These are phyloP conservation scores for Drosophila borborema DNA, from an alignment of 2,888 invertebrate genomes.

Conservation along the genomic window DNA sequence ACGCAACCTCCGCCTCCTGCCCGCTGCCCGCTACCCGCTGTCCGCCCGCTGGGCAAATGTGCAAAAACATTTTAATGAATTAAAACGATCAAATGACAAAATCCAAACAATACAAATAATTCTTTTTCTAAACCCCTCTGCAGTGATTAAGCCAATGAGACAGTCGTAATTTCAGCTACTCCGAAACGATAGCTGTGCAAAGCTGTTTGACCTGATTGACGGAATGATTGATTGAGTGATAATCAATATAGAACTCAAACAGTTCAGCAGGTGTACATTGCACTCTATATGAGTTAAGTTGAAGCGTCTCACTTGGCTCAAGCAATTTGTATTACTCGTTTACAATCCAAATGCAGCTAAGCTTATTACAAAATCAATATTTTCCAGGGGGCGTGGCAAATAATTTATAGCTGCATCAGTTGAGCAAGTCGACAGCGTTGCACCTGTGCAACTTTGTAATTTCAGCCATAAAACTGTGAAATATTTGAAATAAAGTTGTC, in stretches of 20 bases:
- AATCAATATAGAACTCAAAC: background rate
- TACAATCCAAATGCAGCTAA: background rate
- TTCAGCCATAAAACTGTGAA: background rate
- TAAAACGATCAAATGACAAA: conserved; percentile 56
- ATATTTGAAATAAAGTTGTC: background rate
- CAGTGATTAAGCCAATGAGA: conserved; percentile 33
- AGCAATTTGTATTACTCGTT: background rate
- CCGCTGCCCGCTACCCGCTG: background rate
- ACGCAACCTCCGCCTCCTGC: background rate
- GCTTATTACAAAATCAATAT: background rate
- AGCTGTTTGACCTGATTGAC: conserved; percentile 6
- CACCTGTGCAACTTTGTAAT: background rate
- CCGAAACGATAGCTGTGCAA: background rate
- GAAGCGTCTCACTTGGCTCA: background rate
- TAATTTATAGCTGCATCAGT: background rate
- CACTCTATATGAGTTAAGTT: background rate
- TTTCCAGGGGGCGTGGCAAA: background rate
- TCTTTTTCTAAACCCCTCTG: conserved; percentile 34
- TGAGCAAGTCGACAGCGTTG: background rate
- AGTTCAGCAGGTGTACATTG: background rate
- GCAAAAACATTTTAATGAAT: conserved; percentile 76
- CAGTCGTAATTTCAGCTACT: conserved; percentile 16
- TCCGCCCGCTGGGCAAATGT: conserved; percentile 42
- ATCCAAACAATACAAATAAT: conserved; percentile 37
- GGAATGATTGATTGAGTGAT: background rate